Percentiles rank a stretch among this genome's conserved stretches.
These are phyloP conservation scores for Epinotia ramella DNA, from an alignment of 2,888 invertebrate genomes.

Conservation along the genomic window DNA sequence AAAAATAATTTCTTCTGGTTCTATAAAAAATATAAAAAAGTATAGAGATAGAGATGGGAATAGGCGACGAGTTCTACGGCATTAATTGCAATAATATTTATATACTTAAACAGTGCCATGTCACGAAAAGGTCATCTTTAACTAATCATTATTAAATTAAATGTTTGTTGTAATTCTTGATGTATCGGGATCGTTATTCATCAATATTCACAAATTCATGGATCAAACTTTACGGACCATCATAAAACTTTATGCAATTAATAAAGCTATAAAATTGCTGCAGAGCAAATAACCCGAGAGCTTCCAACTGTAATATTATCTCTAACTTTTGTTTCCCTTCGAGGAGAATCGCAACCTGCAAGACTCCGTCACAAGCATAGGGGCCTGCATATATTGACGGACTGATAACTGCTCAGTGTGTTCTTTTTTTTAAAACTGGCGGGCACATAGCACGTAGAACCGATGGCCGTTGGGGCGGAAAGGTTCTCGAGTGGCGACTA, in stretches of 20 bases:
- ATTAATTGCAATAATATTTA: too few relatives aligned
- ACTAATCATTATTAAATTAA: too few relatives aligned
- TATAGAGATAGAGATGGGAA: too few relatives aligned
- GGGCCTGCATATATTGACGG: not conserved
- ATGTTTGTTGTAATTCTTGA: not conserved
- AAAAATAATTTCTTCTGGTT: too few relatives aligned
- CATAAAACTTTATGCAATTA: conserved; percentile 24
- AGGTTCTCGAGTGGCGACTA: too few relatives aligned
- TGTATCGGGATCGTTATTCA: not conserved
- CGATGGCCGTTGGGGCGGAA: too few relatives aligned
- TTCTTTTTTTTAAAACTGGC: too few relatives aligned
- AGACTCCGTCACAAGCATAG: not conserved
- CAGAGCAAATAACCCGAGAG: not conserved
- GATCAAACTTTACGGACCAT: conserved; percentile 12
- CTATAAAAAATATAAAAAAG: too few relatives aligned
- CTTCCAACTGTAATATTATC: conserved; percentile 23
- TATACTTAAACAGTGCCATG: not conserved
- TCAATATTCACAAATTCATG: conserved; percentile 23
- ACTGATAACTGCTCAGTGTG: not conserved
- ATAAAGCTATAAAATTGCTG: conserved; percentile 20
- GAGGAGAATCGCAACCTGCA: conserved; percentile 2
- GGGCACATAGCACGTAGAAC: too few relatives aligned
- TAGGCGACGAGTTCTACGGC: too few relatives aligned
- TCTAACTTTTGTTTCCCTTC: conserved; percentile 24
- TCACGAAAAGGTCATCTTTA: not conserved